Evolutionary conservation across 2,888 invertebrate species (phyloP), one percentile per base, ranked within the genome.

Genomic region (Alcis repandata): DNA sequence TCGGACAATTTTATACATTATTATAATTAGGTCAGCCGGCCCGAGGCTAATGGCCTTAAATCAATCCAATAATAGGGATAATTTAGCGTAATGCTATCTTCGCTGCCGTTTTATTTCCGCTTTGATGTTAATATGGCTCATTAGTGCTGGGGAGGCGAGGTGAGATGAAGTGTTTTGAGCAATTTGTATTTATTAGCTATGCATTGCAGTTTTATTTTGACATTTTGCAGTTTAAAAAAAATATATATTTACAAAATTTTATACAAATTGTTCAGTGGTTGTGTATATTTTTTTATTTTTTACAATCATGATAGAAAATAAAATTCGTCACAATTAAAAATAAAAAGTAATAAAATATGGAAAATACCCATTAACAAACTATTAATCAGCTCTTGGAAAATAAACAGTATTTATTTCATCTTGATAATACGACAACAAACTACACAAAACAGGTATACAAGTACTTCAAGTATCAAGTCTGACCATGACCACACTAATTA

Each of bases 11-110:
- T 67, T 58, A 57, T 58, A 61, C 46, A 53, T 66, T 58, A 58
- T 53, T n/a, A 59, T 67, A 71, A 69, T 67, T 70, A 64, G 69
- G 70, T 69, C 66, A 68, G 53, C 48, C 38, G 49, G 73, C 73
- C 56, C 45, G 54, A 19, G 71, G 75, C 75, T 74, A 77, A 76
- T 76, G 73, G 75, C 72, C 75, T 70, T 78, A 77, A 79, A 78
- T 78, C 76, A 79, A 79, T 81, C 76, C 74, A 72, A 73, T 71
- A 74, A 71, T 71, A 72, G 68, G 68, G 71, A 77, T 79, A 76
- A 80, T 80, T 72, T 62, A 69, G 71, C 61, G 59, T 74, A 76
- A 81, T 76, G 73, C 71, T 76, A 73, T 76, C 72, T 73, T 70
- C 70, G 63, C 73, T 73, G 68, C 64, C 66, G 74, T 75, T 74